A percentile compares a stretch with the other conserved stretches of the same genome.
phyloP scores from a whole-genome alignment of 2,797 vertebrate genomes.

The Lepidocolaptes lacrymiger region DNA sequence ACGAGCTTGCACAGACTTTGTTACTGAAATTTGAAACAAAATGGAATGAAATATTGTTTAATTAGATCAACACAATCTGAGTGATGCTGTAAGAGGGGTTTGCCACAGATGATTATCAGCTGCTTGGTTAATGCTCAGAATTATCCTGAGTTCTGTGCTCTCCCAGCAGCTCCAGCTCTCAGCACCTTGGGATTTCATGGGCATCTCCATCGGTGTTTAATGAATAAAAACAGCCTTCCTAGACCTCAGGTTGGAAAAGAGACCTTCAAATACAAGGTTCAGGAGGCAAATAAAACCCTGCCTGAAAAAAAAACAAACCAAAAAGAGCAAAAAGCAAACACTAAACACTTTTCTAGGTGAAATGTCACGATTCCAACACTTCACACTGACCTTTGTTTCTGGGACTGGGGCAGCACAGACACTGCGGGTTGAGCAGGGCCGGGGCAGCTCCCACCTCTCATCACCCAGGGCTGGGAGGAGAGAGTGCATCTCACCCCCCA shows the following conservation, averaged over 20 bases:
- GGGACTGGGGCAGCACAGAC: neutral
- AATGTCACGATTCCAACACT: neutral
- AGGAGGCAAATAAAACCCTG: neutral
- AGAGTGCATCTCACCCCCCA: rapidly evolving
- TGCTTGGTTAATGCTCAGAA: neutral
- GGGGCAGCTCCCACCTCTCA: rapidly evolving
- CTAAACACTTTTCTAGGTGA: neutral
- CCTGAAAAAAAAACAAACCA: neutral
- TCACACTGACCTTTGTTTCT: neutral
- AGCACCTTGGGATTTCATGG: rapidly evolving
- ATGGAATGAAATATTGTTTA: constrained; percentile 1
- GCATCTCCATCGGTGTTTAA: neutral
- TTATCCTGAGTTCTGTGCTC: neutral
- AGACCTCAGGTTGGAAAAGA: neutral
- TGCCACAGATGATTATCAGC: neutral
- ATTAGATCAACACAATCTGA: neutral
- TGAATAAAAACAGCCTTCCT: rapidly evolving
- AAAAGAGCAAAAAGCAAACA: neutral
- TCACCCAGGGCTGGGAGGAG: neutral
- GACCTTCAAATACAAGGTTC: neutral
- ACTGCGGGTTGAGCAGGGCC: neutral
- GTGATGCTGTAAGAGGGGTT: neutral
- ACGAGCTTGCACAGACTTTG: neutral
- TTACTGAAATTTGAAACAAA: neutral
- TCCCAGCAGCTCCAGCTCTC: neutral